Percentiles rank a stretch among this genome's conserved stretches.
These are phyloP conservation scores for Gymnoscopelus braueri DNA, from an alignment of 2,797 vertebrate species.

Conservation along the genomic window DNA sequence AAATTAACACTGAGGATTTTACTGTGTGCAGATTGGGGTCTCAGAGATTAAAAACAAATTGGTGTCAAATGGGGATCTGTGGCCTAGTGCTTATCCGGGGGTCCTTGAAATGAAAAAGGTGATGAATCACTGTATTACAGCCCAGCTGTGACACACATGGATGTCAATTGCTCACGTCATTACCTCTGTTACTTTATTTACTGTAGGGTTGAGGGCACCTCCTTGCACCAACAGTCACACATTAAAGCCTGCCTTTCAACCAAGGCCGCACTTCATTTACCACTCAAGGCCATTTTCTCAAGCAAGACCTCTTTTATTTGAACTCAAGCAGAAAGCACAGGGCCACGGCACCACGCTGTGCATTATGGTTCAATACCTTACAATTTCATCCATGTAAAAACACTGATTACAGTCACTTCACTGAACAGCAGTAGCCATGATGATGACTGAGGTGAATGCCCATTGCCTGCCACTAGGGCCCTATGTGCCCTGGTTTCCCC, in stretches of 20 bases:
- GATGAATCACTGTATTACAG: background rate
- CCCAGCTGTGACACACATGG: constrained; percentile 36
- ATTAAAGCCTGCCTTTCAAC: constrained; percentile 27
- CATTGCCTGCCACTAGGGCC: background rate
- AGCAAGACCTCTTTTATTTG: constrained; percentile 15
- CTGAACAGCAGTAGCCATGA: background rate
- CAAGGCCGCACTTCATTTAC: background rate
- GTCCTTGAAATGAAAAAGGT: background rate
- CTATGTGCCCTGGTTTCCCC: background rate
- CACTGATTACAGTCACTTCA: background rate
- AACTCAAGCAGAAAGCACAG: constrained; percentile 50
- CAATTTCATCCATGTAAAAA: constrained; percentile 3
- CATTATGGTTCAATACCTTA: constrained; percentile 48
- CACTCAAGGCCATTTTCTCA: constrained; percentile 16
- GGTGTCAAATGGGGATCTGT: no score
- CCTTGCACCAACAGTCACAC: constrained; percentile 18
- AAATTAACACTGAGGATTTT: no score
- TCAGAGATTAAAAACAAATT: no score
- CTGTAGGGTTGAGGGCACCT: background rate
- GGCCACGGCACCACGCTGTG: constrained; percentile 30
- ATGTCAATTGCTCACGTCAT: background rate
- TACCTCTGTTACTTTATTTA: background rate
- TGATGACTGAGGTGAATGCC: background rate
- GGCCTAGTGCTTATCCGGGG: no score
- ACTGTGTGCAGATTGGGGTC: no score